Base-by-base conservation (phyloP, 2,797 vertebrate species). In the Euthynnus affinis region DNA sequence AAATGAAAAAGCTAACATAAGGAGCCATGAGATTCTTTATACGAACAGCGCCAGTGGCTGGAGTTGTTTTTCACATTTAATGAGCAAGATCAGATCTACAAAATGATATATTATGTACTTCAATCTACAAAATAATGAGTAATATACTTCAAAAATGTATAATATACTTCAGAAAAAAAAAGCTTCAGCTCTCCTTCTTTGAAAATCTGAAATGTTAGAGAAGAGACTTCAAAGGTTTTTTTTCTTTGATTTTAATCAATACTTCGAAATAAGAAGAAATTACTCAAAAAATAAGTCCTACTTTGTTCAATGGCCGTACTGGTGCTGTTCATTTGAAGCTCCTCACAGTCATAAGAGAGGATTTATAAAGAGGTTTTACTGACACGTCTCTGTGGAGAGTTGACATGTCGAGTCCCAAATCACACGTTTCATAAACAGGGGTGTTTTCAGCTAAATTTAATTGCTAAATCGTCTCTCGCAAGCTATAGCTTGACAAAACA, bases 331-430 rank as follows among this genome's bases (percentile, higher is more conserved):
- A 42, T 71, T 34, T 32, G 61, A 5, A 69, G 80, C 70, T 22
- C 5, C 61, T 71, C 53, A 3, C 71, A 9, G 77, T 56, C 73
- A 62, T 67, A 46, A 48, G 56, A 64, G 53, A 71, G 48, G 63
- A 86, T 80, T 87, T 53, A 85, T 60, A 80, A 73, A 83, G 70
- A 67, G 74, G 78, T 74, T 61, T 75, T 1, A 23, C 62, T 51
- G 17, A 72, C 76, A 68, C 0, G 62, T 48, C 75, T 83, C 88
- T 73, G 71, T 23, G 0, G 88, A 86, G 88, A 81, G 71, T 62
- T 15, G 64, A 67, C 78, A 46, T 76, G 88, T 88, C 75, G 22
- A 59, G 2, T 81, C 83, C 74, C 78, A 6, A 0, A 78, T 53
- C 60, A 56, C 80, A 51, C 6, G 17, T 73, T 67, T 76, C 72